Conservation (phyloP, 2,888 invertebrate species). For the Hesperia comma region DNA sequence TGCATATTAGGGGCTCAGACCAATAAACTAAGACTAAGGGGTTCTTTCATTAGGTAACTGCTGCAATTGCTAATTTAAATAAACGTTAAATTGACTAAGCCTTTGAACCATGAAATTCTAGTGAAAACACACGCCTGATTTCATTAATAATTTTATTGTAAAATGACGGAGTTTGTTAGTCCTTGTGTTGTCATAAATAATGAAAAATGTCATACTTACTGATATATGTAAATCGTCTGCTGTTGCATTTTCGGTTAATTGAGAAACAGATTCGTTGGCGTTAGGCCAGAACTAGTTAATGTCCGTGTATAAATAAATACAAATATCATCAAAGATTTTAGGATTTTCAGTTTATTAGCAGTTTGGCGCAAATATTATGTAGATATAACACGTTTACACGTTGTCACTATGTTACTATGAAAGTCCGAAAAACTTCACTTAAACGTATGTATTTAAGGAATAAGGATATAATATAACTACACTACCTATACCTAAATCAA, state of each 20-base stretch:
- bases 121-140: too few relatives aligned
- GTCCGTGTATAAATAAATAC: constrained; percentile 40
- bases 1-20: too few relatives aligned
- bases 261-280: constrained; percentile 55
- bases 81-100: too few relatives aligned
- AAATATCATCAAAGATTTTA: constrained; percentile 52
- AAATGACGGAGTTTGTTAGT: too few relatives aligned
- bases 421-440: neutral
- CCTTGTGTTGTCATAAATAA: neutral
- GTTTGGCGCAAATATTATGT: constrained; percentile 20
- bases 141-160: too few relatives aligned
- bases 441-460: too few relatives aligned
- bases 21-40: too few relatives aligned
- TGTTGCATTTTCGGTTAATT: constrained; percentile 59
- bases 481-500: too few relatives aligned
- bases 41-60: too few relatives aligned
- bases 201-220: neutral
- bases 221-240: neutral
- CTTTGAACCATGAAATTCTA: too few relatives aligned
- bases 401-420: neutral
- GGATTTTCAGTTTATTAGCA: constrained; percentile 32
- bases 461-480: too few relatives aligned
- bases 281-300: constrained; percentile 52
- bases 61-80: too few relatives aligned
- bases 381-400: constrained; percentile 7